Evolutionary conservation across 2,888 invertebrate species (phyloP), one percentile per base, ranked within the genome.

Genomic region (Cephus rjabovi): DNA sequence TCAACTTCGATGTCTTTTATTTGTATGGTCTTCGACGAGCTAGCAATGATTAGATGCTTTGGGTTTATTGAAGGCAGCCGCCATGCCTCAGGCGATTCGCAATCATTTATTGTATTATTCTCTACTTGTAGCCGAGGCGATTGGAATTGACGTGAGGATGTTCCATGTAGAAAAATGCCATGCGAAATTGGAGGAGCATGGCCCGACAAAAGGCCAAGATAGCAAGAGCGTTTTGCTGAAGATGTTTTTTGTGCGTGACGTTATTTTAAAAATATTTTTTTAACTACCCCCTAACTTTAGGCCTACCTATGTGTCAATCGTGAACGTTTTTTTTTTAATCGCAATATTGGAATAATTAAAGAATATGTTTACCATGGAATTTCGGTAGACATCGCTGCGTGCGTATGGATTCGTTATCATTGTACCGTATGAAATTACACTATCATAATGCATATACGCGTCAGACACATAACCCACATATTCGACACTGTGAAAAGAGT

Each of bases 201-300:
- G 15, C 15, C 40, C 40, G 1, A 40, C 4, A 6, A 15, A 40
- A 40, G 40, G 40, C 15, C 15, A 40, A 40, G 15, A 2, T 15
- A 6, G 40, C 15, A 73, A 40, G 34, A 35, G 34, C 11, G 35
- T 68, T 74, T 68, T 69, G 73, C n/a, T 77, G 12, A 75, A 34
- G 30, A 15, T 37, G 4, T 77, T 34, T 56, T 75, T 77, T 33
- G 15, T 74, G 77, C 56, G 74, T 77, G 69, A 69, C 12, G 56
- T 68, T 77, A 34, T 34, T 79, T 79, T 78, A 31, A 80, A 75
- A 77, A 78, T 81, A 80, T 80, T 80, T 73, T 37, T 31, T 34
- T 35, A 74, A 69, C 79, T 35, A 71, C 69, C 74, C 71, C 74
- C 73, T 77, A 73, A 73, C 75, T 85, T 79, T 75, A 82, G 77